Base-by-base conservation (phyloP, 2,888 invertebrate species). In the Lithophane socia region DNA sequence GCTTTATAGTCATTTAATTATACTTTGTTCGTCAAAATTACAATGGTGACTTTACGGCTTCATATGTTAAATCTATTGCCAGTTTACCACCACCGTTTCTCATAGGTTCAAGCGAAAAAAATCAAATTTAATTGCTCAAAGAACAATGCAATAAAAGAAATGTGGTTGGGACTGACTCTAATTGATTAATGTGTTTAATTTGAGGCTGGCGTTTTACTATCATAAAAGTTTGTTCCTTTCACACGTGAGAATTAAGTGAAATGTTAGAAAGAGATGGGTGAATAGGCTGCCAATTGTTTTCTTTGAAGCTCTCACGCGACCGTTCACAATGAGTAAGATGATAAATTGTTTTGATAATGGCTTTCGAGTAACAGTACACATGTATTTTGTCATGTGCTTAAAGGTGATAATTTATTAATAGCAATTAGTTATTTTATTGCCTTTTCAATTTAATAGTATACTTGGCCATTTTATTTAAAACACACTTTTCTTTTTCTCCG, bases 161-260 rank as follows among this genome's bases (percentile, higher is more conserved):
- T 86, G 84, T 84, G 63, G 72, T 84, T 85, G 75, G 76, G 81
- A 85, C 87, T 87, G 88, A 29, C 69, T 79, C 90, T 91, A 92
- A 93, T 93, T 91, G 92, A 93, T 92, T 91, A 88, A 92, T 92
- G 89, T 91, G 88, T 91, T 92, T 91, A 92, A 91, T 91, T 92
- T 88, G 87, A 90, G 84, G 77, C 84, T 83, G 86, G 80, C 80
- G 77, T 86, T 88, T 88, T 84, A 81, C 79, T 84, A 85, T 87
- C 80, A 78, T 87, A 79, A 76, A 73, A 77, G 82, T 85, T 86
- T 81, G 81, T 88, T 83, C 76, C 75, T 80, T 71, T 86, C 83
- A 78, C 68, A 71, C 88, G 69, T 84, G 64, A 69, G 47, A 68
- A 76, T 68, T 63, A 42, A 71, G 61, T 74, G 13, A 47, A 56